Base-by-base conservation (phyloP, 2,797 vertebrate genomes). In the Ctenochaetus hawaiiensis region DNA sequence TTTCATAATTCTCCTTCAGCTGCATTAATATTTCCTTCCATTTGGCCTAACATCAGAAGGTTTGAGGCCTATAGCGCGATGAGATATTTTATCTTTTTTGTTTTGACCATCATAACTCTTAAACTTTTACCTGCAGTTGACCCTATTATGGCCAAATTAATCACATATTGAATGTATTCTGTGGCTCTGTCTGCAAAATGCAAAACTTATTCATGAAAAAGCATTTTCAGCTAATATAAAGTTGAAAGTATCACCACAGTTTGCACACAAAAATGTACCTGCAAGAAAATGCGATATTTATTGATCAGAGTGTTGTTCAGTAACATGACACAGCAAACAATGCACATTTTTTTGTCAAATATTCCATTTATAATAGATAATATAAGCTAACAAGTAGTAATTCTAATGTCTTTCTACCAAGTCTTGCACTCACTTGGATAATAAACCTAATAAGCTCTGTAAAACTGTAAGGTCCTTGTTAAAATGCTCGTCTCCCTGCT, bases 301-400 rank as follows among this genome's bases (percentile, higher is more conserved):
- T 65, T 56, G 18, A 64, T 64, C 26, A 48, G 22, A 39, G 48
- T 44, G 37, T 65, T 77, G 9, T 44, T 44, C 43, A 30, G 51
- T 22, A 26, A 49, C n/a, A 47, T 5, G 37, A 22, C 39, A 18
- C 18, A 26, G 18, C 23, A 43, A 49, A 45, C 17, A 22, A 22
- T 6, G 10, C 53, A 59, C 18, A 59, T 54, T 57, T 43, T 43
- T 45, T 13, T n/a, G 23, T 37, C 20, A 8, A 26, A 12, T 20
- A 0, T 22, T 0, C 17, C 17, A 57, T 9, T 30, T 44, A 44
- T 37, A 69, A 69, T 2, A 2, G 18, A 63, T 16, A 6, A n/a
- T 7, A 61, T 12, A 51, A 45, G 13, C 30, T 26, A 26, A 26
- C 26, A 26, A 26, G 26, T 26, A 26, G 26, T 4, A 26, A 26